A percentile compares a stretch with the other conserved stretches of the same genome.
These are phyloP conservation scores for Astropecten irregularis DNA, from an alignment of 53 echinoderm and acorn worm species.

Conservation along the genomic window DNA sequence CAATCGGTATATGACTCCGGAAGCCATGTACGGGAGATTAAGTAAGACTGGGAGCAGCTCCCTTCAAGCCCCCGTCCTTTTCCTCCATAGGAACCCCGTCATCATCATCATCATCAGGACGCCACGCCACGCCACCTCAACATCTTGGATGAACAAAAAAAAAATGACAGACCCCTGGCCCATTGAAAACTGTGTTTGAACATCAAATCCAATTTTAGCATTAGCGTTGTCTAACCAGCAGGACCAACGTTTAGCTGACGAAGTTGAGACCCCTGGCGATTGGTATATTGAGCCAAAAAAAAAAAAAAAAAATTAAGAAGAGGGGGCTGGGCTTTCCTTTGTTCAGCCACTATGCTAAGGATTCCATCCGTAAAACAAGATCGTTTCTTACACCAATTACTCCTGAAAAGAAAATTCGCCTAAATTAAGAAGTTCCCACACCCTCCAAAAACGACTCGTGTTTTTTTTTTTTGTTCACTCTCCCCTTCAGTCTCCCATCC, in stretches of 20 bases:
- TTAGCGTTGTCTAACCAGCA: conserved; percentile 1
- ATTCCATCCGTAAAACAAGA: conserved; percentile 40
- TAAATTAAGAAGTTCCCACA: conserved; percentile 56
- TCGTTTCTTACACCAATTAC: conserved; percentile 63
- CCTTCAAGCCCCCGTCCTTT: no score
- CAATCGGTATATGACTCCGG: conserved; percentile 16
- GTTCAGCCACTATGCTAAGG: conserved; percentile 5
- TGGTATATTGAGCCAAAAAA: no score
- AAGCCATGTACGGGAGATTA: no score
- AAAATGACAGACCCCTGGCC: neutral
- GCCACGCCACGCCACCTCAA: no score
- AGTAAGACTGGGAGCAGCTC: no score
- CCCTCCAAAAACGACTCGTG: no score
- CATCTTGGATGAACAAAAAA: no score
- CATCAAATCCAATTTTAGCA: conserved; percentile 46
- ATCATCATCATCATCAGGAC: no score
- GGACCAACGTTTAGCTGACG: conserved; percentile 37
- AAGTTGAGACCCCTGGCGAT: conserved; percentile 26
- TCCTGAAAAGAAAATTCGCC: conserved; percentile 66
- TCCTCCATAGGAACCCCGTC: no score
- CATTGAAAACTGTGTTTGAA: conserved; percentile 35
- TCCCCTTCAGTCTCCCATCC: conserved; percentile 6
- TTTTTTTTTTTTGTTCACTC: no score
- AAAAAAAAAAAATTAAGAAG: no score
- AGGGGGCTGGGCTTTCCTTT: no score